Base-by-base conservation (phyloP, 2,888 invertebrate species). In the Limenitis camilla region DNA sequence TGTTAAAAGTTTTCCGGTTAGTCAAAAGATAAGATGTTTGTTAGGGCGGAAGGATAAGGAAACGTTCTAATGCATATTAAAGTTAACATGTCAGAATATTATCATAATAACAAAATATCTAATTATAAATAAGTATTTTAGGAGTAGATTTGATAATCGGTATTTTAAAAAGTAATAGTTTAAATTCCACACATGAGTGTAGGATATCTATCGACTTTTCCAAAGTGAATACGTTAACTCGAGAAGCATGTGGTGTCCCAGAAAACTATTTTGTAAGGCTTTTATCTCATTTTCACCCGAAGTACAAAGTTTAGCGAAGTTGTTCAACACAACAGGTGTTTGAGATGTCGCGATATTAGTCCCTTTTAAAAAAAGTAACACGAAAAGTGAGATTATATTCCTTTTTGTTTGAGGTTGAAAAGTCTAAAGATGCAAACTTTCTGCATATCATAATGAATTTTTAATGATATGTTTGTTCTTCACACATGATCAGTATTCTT, bases 241-340 rank as follows among this genome's bases (percentile, higher is more conserved):
- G 60, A 68, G 71, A 69, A 79, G 65, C 84, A 82, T 84, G 78
- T 83, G 86, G 80, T 78, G 82, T 72, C 76, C 78, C 73, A 78
- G 74, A 80, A 71, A 86, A 86, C 85, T 85, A 85, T 85, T 81
- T 79, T 76, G 73, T 73, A 76, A 85, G 81, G 84, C 80, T 82
- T 80, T 86, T 82, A 84, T 82, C 84, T 74, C 79, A 78, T 82
- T 82, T 82, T 81, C 75, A 68, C 71, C 69, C 76, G 76, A 58
- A 86, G 86, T 86, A 79, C 76, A 82, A 86, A 86, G 86, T 87
- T 86, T 68, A 52, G 58, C 64, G 58, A 79, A 83, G 73, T 80
- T 79, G 63, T 69, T 71, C 66, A 68, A 73, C 67, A 84, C 84
- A 86, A 86, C 87, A 87, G 87, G 87, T 86, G 87, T 77, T 77